phyloP scores from a whole-genome alignment of 1,140 invertebrate genomes.

The Steinernema khuongi region DNA sequence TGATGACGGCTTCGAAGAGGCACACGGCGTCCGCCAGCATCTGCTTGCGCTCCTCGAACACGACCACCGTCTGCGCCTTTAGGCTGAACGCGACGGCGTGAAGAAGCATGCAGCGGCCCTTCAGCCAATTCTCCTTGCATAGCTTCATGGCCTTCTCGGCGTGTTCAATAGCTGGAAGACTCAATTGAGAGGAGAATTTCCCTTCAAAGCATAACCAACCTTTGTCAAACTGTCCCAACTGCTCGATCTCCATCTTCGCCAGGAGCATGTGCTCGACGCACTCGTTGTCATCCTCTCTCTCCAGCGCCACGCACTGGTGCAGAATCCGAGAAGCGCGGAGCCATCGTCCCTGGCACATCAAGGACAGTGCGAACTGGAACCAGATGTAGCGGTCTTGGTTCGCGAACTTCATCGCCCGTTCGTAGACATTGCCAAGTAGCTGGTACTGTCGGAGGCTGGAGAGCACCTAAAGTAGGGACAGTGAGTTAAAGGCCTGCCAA shows the following conservation, averaged over 20 bases:
- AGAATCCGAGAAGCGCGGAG: conserved; percentile 27
- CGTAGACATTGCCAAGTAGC: conserved; percentile 31
- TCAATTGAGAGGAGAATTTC: neutral
- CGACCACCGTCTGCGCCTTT: conserved; percentile 36
- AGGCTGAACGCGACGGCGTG: conserved; percentile 49
- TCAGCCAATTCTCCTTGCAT: conserved; percentile 37
- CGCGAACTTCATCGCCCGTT: conserved; percentile 40
- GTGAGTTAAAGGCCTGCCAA: neutral
- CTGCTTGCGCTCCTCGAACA: conserved; percentile 34
- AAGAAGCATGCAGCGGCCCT: conserved; percentile 44
- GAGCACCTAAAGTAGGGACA: conserved; percentile 25
- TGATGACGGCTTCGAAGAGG: conserved; percentile 48
- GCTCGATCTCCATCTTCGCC: conserved; percentile 48
- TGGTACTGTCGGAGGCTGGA: conserved; percentile 38
- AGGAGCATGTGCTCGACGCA: conserved; percentile 40
- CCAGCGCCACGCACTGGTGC: conserved; percentile 24
- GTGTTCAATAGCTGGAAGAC: conserved; percentile 45
- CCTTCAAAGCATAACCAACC: conserved; percentile 26
- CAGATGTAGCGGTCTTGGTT: conserved; percentile 37
- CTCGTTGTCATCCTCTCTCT: neutral
- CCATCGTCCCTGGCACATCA: conserved; percentile 30
- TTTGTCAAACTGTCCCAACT: conserved; percentile 42
- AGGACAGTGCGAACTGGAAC: conserved; percentile 37
- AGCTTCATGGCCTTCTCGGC: conserved; percentile 42
- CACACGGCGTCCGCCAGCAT: conserved; percentile 35